Evolutionary conservation across 64 coral and sea anemone species (phyloP).

Genomic region (Astreopora myriophthalma): DNA sequence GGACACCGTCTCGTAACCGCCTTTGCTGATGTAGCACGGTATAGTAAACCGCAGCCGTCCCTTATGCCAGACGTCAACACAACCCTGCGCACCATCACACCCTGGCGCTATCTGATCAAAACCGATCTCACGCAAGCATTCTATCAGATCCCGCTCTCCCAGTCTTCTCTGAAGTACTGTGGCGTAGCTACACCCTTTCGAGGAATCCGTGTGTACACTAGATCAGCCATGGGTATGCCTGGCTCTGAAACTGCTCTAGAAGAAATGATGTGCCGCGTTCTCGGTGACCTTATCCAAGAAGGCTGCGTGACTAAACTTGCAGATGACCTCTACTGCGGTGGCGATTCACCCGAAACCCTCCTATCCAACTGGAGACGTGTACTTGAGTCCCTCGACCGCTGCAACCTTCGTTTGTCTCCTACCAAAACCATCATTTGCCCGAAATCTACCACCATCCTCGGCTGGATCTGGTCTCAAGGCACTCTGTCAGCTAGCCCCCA

Average conservation of each 20-base stretch:
- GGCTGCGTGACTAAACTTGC: conserved; percentile 29
- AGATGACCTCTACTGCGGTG: conserved; percentile 45
- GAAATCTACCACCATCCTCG: conserved; percentile 10
- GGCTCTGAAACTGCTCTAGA: conserved; percentile 52
- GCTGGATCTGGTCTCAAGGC: conserved; percentile 41
- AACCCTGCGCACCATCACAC: conserved; percentile 10
- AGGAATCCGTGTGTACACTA: conserved; percentile 32
- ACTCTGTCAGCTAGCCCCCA: conserved; percentile 14
- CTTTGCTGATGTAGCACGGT: conserved; percentile 36
- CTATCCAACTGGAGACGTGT: not conserved
- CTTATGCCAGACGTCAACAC: conserved; percentile 61
- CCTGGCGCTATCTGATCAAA: conserved; percentile 14
- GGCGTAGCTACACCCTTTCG: conserved; percentile 52
- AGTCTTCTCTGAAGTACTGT: conserved; percentile 48
- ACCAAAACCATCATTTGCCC: conserved; percentile 50
- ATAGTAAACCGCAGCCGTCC: conserved; percentile 53
- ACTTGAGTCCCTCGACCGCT: conserved; percentile 3
- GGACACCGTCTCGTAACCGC: conserved; percentile 12
- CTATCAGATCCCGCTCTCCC: conserved; percentile 41
- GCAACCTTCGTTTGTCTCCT: conserved; percentile 52
- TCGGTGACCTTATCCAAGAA: conserved; percentile 38
- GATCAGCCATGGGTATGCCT: conserved; percentile 61
- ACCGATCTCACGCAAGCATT: conserved; percentile 25
- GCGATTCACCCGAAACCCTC: conserved; percentile 14
- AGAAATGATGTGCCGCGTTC: conserved; percentile 65